A percentile compares a stretch with the other conserved stretches of the same genome.
phyloP scores from a whole-genome alignment of 1,140 invertebrate genomes.

The Sycobia sp. region DNA sequence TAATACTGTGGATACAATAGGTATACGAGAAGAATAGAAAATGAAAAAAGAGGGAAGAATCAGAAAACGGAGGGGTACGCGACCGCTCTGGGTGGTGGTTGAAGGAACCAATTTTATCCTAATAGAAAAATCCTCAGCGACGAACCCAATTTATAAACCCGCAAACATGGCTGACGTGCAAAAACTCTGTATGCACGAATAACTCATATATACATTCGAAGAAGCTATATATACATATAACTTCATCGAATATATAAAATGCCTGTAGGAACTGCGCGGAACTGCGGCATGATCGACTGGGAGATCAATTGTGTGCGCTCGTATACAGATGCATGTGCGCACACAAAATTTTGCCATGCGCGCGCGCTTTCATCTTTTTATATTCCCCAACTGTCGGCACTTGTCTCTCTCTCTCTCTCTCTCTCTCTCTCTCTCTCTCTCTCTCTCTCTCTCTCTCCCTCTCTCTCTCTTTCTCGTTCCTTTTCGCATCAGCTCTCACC shows the following conservation, averaged over 20 bases:
- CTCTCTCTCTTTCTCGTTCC: constrained; percentile 16
- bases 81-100: constrained; percentile 55
- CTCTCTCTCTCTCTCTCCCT: constrained; percentile 13
- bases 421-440: constrained; percentile 22
- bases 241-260: constrained; percentile 27
- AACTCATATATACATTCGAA: no score
- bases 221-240: background rate
- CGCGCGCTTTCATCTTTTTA: constrained; percentile 8
- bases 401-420: no score
- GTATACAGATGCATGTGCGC: constrained; percentile 4
- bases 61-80: constrained; percentile 4
- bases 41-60: constrained; percentile 1
- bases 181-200: background rate
- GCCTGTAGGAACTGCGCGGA: no score
- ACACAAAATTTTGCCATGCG: constrained; percentile 23
- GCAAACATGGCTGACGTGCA: constrained; percentile 58
- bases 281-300: no score
- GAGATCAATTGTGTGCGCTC: no score
- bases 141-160: constrained; percentile 63
- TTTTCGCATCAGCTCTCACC: no score
- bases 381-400: constrained; percentile 16
- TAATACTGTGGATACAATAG: no score
- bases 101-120: constrained; percentile 64
- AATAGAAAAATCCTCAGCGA: constrained; percentile 63
- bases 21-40: no score